Percentiles rank a stretch among this genome's conserved stretches.
phyloP scores from a whole-genome alignment of 2,888 invertebrate species.

The Cabera pusaria region DNA sequence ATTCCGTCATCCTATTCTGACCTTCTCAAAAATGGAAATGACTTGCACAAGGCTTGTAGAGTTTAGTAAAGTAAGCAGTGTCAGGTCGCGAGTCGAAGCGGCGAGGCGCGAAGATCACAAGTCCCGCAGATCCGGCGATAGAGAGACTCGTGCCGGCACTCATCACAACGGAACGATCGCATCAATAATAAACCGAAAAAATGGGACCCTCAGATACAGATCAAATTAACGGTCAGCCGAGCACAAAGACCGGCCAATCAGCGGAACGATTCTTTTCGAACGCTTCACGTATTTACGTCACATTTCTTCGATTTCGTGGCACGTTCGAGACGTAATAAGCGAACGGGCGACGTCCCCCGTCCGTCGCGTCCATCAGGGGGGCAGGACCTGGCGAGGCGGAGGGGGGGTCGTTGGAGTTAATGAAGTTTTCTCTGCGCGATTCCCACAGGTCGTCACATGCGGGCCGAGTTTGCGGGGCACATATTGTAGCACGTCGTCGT shows the following conservation, averaged over 20 bases:
- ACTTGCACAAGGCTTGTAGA: conserved; percentile 9
- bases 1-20: conserved; percentile 6
- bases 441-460: conserved; percentile 83
- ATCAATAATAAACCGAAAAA: conserved; percentile 73
- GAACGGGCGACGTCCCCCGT: conserved; percentile 54
- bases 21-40: conserved; percentile 5
- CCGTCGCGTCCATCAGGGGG: conserved; percentile 59
- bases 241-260: conserved; percentile 76
- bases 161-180: conserved; percentile 56
- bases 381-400: conserved; percentile 37
- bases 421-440: conserved; percentile 83
- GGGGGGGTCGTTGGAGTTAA: conserved; percentile 75
- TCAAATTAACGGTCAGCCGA: conserved; percentile 78
- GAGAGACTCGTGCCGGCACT: conserved; percentile 13
- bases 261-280: conserved; percentile 69
- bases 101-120: conserved; percentile 16
- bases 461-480: conserved; percentile 74
- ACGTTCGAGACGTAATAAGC: conserved; percentile 82
- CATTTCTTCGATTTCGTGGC: conserved; percentile 83
- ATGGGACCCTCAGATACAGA: conserved; percentile 60
- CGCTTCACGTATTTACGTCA: conserved; percentile 78
- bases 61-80: conserved; percentile 4
- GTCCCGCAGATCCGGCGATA: conserved; percentile 6
- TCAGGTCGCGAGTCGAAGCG: conserved; percentile 4
- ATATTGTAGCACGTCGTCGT: conserved; percentile 77